Evolutionary conservation across 2,113 vertebrate genomes (phyloP).

Genomic region (Meles meles): DNA sequence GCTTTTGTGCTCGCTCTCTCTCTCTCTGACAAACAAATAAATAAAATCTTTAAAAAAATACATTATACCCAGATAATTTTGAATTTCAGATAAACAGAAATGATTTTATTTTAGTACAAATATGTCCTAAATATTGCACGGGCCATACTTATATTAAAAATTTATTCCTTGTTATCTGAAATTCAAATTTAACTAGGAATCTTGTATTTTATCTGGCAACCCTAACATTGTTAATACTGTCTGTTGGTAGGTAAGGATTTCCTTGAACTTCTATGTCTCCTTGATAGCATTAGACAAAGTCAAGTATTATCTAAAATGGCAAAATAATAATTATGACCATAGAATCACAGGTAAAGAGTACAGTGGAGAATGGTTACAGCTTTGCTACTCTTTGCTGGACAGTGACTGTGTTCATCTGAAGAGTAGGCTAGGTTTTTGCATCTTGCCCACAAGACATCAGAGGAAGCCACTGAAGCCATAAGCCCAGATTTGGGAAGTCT

Average conservation of each 20-base stretch:
- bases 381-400: not conserved
- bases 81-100: constrained; percentile 7
- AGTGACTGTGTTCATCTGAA: not conserved
- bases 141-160: not conserved
- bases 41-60: not conserved
- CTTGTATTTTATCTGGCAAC: not conserved
- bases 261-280: constrained; percentile 19
- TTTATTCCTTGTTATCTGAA: constrained; percentile 18
- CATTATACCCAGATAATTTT: not conserved
- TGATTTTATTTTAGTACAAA: not conserved
- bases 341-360: constrained; percentile 7
- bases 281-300: not conserved
- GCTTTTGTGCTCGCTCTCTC: too few relatives aligned
- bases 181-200: not conserved
- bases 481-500: not conserved
- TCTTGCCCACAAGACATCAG: not conserved
- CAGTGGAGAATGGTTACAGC: not conserved
- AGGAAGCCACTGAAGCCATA: not conserved
- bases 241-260: not conserved
- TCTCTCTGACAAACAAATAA: too few relatives aligned
- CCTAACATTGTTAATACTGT: not conserved
- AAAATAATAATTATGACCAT: constrained; percentile 45
- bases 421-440: not conserved
- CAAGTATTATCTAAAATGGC: constrained; percentile 47
- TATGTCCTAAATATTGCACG: not conserved